Conservation (phyloP, 1,140 invertebrate genomes). For the Caenorhabditis tropicalis region DNA sequence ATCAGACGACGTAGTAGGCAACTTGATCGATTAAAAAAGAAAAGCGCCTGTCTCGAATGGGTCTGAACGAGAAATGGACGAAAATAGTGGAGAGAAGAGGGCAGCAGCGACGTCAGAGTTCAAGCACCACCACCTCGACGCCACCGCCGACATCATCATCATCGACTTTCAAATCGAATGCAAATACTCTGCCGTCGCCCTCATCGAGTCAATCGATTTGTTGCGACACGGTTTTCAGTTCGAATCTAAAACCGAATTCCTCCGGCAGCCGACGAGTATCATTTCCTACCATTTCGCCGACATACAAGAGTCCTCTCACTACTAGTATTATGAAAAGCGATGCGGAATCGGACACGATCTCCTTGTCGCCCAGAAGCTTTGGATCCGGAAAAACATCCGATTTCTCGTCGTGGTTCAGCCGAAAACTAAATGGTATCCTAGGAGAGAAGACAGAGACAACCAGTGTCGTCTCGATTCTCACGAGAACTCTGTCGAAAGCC, state of each 20-base stretch:
- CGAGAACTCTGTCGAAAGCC: neutral
- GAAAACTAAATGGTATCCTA: slow-evolving; percentile 25
- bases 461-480: neutral
- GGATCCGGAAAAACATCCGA: neutral
- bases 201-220: slow-evolving; percentile 20
- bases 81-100: slow-evolving; percentile 24
- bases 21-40: neutral
- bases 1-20: neutral
- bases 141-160: no score
- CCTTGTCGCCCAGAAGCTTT: slow-evolving; percentile 16
- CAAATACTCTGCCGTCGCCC: neutral
- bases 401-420: neutral
- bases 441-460: neutral
- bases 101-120: slow-evolving; percentile 26
- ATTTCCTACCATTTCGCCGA: slow-evolving; percentile 1
- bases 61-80: slow-evolving; percentile 21
- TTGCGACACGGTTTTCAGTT: neutral
- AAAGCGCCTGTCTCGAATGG: neutral
- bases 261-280: neutral
- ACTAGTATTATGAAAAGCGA: neutral
- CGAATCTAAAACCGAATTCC: neutral
- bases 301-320: neutral
- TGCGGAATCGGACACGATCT: neutral
- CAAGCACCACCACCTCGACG: neutral
- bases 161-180: neutral